Conservation (phyloP, 2,113 vertebrate genomes). For the Dicentrarchus labrax region DNA sequence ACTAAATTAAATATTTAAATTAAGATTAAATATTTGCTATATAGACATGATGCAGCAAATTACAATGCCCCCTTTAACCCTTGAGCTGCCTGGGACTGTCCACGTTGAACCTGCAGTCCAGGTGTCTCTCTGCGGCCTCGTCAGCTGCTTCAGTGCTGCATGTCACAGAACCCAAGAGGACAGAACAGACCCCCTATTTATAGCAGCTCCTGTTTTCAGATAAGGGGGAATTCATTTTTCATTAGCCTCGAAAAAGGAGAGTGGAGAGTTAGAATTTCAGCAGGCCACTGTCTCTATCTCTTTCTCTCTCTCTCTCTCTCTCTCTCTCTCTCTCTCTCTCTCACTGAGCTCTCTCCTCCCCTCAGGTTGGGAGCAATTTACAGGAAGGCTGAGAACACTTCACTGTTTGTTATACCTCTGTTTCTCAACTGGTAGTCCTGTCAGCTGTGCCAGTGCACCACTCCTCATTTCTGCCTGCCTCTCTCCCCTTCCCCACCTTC, state of each 20-base stretch:
- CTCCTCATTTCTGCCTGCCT: slow-evolving; percentile 38
- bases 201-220: slow-evolving; percentile 61
- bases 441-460: slow-evolving; percentile 51
- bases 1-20: too few species aligned
- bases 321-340: neutral
- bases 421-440: slow-evolving; percentile 27
- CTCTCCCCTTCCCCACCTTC: neutral
- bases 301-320: neutral
- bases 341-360: neutral
- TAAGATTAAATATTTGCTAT: neutral
- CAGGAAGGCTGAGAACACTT: slow-evolving; percentile 34
- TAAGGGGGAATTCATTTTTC: slow-evolving; percentile 67
- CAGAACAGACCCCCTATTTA: slow-evolving; percentile 57
- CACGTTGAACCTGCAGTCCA: neutral
- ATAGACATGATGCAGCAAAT: slow-evolving; percentile 25
- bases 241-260: slow-evolving; percentile 69
- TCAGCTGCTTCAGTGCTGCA: slow-evolving; percentile 31
- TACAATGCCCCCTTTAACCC: neutral
- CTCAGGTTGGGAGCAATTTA: slow-evolving; percentile 33
- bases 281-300: neutral
- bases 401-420: slow-evolving; percentile 34
- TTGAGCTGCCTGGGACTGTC: neutral
- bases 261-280: slow-evolving; percentile 66
- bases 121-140: neutral
- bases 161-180: slow-evolving; percentile 27